Evolutionary conservation across 1,140 invertebrate species (phyloP).

Genomic region (Goniozus legneri): DNA sequence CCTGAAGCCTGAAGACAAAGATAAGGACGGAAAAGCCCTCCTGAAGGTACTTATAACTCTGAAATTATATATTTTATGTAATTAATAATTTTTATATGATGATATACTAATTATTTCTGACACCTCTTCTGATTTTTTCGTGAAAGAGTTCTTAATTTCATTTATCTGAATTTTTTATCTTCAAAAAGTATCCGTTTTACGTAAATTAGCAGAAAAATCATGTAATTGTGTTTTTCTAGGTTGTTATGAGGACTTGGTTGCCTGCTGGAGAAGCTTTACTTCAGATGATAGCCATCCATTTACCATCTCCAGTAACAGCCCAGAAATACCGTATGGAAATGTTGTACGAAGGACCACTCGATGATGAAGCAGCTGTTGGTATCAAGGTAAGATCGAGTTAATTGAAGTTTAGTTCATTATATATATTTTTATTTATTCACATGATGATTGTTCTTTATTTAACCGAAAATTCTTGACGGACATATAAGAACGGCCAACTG

Average conservation of each 20-base stretch:
- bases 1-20: constrained; percentile 91
- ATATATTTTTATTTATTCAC: constrained; percentile 3
- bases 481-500: constrained; percentile 42
- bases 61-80: constrained; percentile 5
- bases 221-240: constrained; percentile 48
- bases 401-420: constrained; percentile 1
- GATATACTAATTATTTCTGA: constrained; percentile 44
- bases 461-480: no score
- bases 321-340: constrained; percentile 99
- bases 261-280: constrained; percentile 98
- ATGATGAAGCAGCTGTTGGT: constrained; percentile 93
- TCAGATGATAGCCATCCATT: constrained; percentile 99
- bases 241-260: constrained; percentile 98
- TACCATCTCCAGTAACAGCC: constrained; percentile 97
- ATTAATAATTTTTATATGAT: constrained; percentile 31
- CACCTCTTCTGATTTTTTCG: constrained; percentile 48
- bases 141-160: constrained; percentile 42
- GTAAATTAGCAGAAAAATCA: neutral
- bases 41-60: constrained; percentile 62
- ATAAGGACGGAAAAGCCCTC: constrained; percentile 90
- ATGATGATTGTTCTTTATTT: constrained; percentile 52
- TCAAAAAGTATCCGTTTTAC: constrained; percentile 6
- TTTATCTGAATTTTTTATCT: constrained; percentile 12
- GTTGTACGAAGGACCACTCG: constrained; percentile 96
- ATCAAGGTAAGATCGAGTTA: constrained; percentile 60